phyloP scores from a whole-genome alignment of 37 sponge, comb jelly and placozoan genomes.

The Beroe forskalii region DNA sequence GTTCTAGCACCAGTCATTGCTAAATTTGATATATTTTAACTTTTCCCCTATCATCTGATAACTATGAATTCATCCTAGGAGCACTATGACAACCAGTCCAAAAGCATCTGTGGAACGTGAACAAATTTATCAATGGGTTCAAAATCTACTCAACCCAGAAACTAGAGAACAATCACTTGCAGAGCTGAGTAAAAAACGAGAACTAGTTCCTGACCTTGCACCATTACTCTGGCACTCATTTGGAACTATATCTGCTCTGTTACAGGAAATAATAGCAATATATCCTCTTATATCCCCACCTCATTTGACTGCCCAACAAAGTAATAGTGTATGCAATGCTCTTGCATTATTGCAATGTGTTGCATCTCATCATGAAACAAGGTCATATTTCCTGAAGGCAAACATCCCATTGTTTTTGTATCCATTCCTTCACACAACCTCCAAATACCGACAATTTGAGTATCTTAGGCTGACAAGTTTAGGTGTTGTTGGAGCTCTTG shows the following conservation, averaged over 20 bases:
- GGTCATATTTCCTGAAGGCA: conserved; percentile 88
- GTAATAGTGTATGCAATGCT: conserved; percentile 98
- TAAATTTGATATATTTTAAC: too few species aligned
- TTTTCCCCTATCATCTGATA: not conserved
- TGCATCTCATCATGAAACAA: conserved; percentile 94
- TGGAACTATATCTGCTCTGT: conserved; percentile 87
- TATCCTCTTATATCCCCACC: conserved; percentile 96
- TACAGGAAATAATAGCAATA: conserved; percentile 94
- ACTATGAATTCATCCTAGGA: not conserved
- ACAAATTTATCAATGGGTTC: conserved; percentile 82
- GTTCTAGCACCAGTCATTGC: too few species aligned
- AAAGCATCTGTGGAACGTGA: conserved; percentile 36
- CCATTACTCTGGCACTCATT: conserved; percentile 98
- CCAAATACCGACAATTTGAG: conserved; percentile 91
- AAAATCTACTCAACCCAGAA: conserved; percentile 74
- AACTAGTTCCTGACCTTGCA: conserved; percentile 87
- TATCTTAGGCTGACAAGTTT: conserved; percentile 93
- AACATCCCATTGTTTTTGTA: conserved; percentile 94
- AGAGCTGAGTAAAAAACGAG: conserved; percentile 90
- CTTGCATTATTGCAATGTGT: conserved; percentile 96
- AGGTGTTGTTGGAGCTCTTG: conserved; percentile 96
- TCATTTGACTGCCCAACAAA: conserved; percentile 89
- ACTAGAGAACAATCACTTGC: conserved; percentile 82
- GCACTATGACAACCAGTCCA: conserved; percentile 30
- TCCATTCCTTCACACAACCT: conserved; percentile 93